Percentiles rank a stretch among this genome's conserved stretches.
phyloP scores from a whole-genome alignment of 2,113 vertebrate genomes.

The Pterocles orientalis region DNA sequence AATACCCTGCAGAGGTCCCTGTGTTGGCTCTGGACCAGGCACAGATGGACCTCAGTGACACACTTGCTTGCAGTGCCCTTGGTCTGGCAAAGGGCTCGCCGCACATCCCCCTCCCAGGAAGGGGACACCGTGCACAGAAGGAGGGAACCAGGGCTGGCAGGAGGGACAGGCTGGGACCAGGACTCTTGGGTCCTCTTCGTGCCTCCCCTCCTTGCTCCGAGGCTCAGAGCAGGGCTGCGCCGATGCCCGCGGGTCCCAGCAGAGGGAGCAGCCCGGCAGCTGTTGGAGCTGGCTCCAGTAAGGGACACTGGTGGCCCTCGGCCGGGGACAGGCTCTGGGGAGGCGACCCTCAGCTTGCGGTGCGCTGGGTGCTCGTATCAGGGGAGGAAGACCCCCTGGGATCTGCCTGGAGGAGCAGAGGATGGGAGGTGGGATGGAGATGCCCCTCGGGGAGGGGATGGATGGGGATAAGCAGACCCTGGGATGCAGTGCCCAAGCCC shows the following conservation, averaged over 20 bases:
- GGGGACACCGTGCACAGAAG: fast-evolving
- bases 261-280: slow-evolving; percentile 64
- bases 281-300: not conserved
- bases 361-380: no score
- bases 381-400: not conserved
- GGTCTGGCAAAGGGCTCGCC: not conserved
- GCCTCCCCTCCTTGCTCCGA: not conserved
- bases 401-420: not conserved
- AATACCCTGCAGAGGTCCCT: not conserved
- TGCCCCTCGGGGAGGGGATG: not conserved
- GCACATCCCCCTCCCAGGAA: fast-evolving
- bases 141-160: not conserved
- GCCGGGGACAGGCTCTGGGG: not conserved
- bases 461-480: not conserved
- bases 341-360: not conserved
- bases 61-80: fast-evolving
- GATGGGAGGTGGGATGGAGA: not conserved
- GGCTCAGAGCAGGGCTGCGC: not conserved
- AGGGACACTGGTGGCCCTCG: not conserved
- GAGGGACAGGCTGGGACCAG: not conserved
- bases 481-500: not conserved
- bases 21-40: not conserved
- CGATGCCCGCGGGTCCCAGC: slow-evolving; percentile 51
- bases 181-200: not conserved
- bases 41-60: not conserved